These are phyloP conservation scores for Sebastes glaucus DNA, from an alignment of 2,797 vertebrate genomes.

Conservation along the genomic window DNA sequence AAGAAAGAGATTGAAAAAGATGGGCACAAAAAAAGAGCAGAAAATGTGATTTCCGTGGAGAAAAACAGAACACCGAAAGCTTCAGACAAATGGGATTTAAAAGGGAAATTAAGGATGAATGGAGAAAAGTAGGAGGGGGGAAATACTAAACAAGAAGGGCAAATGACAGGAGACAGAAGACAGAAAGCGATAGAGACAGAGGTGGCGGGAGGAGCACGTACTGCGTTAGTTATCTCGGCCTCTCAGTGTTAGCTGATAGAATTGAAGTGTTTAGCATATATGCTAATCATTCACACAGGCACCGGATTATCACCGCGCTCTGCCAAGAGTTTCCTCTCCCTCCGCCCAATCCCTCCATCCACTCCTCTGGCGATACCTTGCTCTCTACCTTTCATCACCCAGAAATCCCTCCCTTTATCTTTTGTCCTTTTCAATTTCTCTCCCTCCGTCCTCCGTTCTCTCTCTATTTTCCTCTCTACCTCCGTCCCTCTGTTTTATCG, in stretches of 20 bases:
- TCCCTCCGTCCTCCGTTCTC: too few relatives aligned
- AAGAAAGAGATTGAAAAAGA: not conserved
- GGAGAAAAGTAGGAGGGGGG: not conserved
- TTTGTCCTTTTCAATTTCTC: not conserved
- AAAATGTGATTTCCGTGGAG: not conserved
- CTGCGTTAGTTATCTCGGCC: conserved; percentile 68
- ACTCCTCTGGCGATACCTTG: conserved; percentile 47
- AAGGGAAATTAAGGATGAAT: not conserved
- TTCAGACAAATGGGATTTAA: not conserved
- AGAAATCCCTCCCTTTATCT: conserved; percentile 3
- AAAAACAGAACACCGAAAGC: not conserved
- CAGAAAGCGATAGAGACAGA: conserved; percentile 21
- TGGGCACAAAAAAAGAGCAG: not conserved
- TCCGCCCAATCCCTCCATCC: conserved; percentile 42
- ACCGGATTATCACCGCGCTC: conserved; percentile 64
- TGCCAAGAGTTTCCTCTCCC: conserved; percentile 66
- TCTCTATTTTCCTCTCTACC: not conserved
- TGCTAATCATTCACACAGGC: conserved; percentile 77
- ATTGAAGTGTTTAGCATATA: conserved; percentile 93
- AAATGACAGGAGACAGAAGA: conserved; percentile 25
- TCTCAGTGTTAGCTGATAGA: conserved; percentile 89
- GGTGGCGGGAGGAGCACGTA: conserved; percentile 35
- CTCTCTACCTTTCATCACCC: conserved; percentile 36
- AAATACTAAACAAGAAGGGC: conserved; percentile 7
- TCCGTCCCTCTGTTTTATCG: not conserved